These are phyloP conservation scores for Nyctereutes procyonoides DNA, from an alignment of 2,113 vertebrate genomes.

Conservation along the genomic window DNA sequence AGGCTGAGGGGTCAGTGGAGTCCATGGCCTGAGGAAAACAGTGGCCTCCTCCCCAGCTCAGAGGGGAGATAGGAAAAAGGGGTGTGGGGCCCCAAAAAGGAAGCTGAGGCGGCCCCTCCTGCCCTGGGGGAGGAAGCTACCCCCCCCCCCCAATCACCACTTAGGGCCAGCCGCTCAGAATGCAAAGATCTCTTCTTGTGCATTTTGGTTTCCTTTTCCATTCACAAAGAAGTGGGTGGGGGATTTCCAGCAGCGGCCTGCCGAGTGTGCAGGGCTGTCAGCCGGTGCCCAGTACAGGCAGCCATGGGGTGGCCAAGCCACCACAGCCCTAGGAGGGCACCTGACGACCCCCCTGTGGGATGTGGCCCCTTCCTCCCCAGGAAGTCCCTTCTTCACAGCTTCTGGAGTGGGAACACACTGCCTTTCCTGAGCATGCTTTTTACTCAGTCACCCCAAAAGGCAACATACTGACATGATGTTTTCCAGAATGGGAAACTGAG, in stretches of 20 bases:
- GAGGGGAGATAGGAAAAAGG: neutral
- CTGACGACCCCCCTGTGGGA: neutral
- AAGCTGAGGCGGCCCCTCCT: slow-evolving; percentile 24
- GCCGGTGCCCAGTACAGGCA: neutral
- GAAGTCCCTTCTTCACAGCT: neutral
- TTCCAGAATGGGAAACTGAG: neutral
- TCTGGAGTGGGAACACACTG: neutral
- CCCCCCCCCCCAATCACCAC: neutral
- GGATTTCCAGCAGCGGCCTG: slow-evolving; percentile 58
- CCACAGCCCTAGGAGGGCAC: neutral
- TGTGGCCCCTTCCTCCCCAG: neutral
- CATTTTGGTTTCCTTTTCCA: slow-evolving; percentile 59
- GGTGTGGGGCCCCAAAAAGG: slow-evolving; percentile 36
- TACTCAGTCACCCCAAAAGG: neutral
- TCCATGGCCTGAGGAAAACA: rapidly evolving
- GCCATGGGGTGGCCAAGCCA: neutral
- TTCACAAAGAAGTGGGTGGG: slow-evolving; percentile 53
- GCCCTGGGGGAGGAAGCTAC: neutral
- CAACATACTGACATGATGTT: neutral
- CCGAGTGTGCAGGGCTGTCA: neutral
- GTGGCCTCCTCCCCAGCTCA: rapidly evolving
- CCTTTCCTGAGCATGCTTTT: neutral
- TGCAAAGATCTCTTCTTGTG: neutral
- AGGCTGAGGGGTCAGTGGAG: neutral
- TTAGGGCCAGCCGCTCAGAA: neutral